Base-by-base conservation (phyloP, 92 coral and sea anemone genomes). In the Pocillopora grandis region DNA sequence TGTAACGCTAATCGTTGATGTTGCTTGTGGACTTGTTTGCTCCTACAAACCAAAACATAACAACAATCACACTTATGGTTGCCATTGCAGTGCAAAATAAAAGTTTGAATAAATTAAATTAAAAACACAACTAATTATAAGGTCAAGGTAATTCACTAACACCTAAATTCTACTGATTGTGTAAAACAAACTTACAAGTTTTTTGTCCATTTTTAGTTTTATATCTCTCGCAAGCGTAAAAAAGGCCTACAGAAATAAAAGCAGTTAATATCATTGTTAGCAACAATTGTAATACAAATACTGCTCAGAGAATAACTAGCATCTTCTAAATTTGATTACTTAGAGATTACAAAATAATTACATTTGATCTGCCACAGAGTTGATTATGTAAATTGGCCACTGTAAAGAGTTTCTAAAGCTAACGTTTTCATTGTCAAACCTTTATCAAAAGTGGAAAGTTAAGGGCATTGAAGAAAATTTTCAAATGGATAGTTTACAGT, bases 141-240 rank as follows among this genome's bases (percentile, higher is more conserved):
- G 48, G 52, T 15, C 18, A 58, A 62, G n/a, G 37, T 36, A 15
- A 27, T 12, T 59, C 18, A 9, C n/a, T 4, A 2, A 57, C 75
- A 33, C 9, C 10, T 13, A 52, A 60, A 55, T 19, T 9, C 15
- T 37, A n/a, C 56, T 66, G 33, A 36, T 55, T 15, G 9, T 48
- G 11, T 27, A 21, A 33, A 19, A 16, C 19, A 58, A 72, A 89
- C 98, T 88, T 86, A 96, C 98, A 71, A 96, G 92, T 89, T 96
- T 96, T 84, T 92, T 96, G 91, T 96, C 98, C 98, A 94, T 96
- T 89, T 96, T 96, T 62, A 93, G 89, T 88, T 96, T 96, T 58
- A 96, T 96, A 80, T 96, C 98, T 90, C 98, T 91, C 60, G 98
- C 98, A 60, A 96, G 90, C 37, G 95, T 95, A 80, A 94, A 96